Evolutionary conservation across 1,140 invertebrate species (phyloP), one percentile per base, ranked within the genome.

Genomic region (Cephus cinctus): DNA sequence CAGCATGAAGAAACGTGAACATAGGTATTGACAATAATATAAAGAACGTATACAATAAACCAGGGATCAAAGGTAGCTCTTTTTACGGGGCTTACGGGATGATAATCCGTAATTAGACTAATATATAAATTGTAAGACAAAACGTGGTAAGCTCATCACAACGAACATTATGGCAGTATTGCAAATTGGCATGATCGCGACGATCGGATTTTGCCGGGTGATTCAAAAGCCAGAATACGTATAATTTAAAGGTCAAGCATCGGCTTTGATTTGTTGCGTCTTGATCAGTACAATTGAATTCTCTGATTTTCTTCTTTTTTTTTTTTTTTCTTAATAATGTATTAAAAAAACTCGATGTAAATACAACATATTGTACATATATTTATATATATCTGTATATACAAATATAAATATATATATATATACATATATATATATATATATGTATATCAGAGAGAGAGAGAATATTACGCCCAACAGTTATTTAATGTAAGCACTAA

Each of bases 401-500:
- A n/a, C n/a, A n/a, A n/a, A n/a, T n/a, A n/a, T n/a, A n/a, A n/a
- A n/a, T n/a, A n/a, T n/a, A n/a, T n/a, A n/a, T n/a, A n/a, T n/a
- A n/a, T n/a, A n/a, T n/a, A n/a, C n/a, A n/a, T n/a, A n/a, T n/a
- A n/a, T n/a, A n/a, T n/a, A n/a, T n/a, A n/a, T n/a, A n/a, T n/a
- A n/a, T n/a, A n/a, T n/a, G n/a, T n/a, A n/a, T n/a, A n/a, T n/a
- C n/a, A n/a, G n/a, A n/a, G n/a, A n/a, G n/a, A n/a, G n/a, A n/a
- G n/a, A n/a, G n/a, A n/a, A n/a, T 27, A 14, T 42, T 43, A 53
- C 47, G 46, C 44, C 47, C 48, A 51, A 55, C 23, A 18, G 45
- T 47, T 56, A 52, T 30, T 65, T 44, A n/a, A n/a, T n/a, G n/a
- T n/a, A 61, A 67, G 64, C 64, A 62, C 60, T 67, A 65, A 58